Evolutionary conservation across 2,797 vertebrate genomes (phyloP).

Genomic region (Hephaestus fuliginosus): DNA sequence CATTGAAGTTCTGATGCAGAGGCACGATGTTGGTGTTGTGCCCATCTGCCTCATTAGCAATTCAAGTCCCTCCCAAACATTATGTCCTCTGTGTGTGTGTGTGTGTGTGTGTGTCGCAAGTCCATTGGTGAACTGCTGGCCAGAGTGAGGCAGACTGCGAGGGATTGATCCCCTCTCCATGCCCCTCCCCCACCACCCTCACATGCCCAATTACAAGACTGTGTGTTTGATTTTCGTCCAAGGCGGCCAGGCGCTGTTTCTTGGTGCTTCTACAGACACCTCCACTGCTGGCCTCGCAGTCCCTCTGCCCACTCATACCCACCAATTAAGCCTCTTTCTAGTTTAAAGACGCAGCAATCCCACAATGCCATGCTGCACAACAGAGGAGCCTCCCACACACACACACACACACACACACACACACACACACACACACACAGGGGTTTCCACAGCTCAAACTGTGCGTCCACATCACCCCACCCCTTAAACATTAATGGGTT

Average conservation of each 20-base stretch:
- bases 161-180: conserved; percentile 43
- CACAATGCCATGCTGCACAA: conserved; percentile 50
- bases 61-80: conserved; percentile 44
- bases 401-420: conserved; percentile 25
- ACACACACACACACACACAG: conserved; percentile 20
- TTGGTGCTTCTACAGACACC: conserved; percentile 42
- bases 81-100: conserved; percentile 10
- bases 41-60: conserved; percentile 66
- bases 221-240: conserved; percentile 63
- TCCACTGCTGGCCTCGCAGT: conserved; percentile 50
- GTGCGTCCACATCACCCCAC: conserved; percentile 3
- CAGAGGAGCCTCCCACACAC: conserved; percentile 46
- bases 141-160: conserved; percentile 56
- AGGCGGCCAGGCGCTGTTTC: conserved; percentile 32
- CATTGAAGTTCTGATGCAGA: conserved; percentile 46
- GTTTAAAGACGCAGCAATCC: conserved; percentile 60
- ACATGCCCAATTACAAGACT: conserved; percentile 62
- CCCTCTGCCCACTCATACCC: conserved; percentile 65
- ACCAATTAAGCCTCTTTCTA: conserved; percentile 66
- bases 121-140: conserved; percentile 23
- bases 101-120: conserved; percentile 26
- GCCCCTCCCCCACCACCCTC: conserved; percentile 34
- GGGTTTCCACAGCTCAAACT: conserved; percentile 51
- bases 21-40: conserved; percentile 25
- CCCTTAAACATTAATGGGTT: conserved; percentile 38